phyloP scores from a whole-genome alignment of 1,140 invertebrate species.

The Pseudomyrmex gracilis region DNA sequence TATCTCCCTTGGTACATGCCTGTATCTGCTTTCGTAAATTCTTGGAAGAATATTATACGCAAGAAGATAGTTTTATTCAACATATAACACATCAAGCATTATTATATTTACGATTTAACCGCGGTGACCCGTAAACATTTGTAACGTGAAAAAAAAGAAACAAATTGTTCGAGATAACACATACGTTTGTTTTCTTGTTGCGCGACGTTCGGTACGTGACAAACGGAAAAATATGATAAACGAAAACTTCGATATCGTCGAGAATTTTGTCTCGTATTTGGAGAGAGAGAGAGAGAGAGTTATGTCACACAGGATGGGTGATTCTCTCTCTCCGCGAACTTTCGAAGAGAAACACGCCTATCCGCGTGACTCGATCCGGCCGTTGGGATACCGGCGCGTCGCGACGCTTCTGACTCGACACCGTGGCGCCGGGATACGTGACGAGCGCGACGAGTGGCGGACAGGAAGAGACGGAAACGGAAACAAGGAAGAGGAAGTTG shows the following conservation, averaged over 20 bases:
- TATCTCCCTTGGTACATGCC: too few relatives aligned
- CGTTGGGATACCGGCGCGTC: constrained; percentile 53
- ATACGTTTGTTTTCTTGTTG: background rate
- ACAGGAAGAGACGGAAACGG: constrained; percentile 18
- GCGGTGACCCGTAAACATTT: background rate
- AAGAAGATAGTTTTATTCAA: background rate
- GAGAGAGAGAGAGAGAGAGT: too few relatives aligned
- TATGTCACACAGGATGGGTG: background rate
- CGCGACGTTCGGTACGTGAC: background rate
- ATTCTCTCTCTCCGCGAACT: background rate
- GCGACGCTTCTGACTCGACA: constrained; percentile 67
- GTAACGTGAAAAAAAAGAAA: background rate
- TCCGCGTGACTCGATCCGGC: background rate
- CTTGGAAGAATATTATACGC: too few relatives aligned
- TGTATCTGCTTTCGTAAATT: too few relatives aligned
- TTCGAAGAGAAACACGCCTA: background rate
- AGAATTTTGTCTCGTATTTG: background rate
- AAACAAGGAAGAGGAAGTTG: constrained; percentile 16
- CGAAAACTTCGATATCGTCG: background rate
- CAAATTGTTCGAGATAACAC: too few relatives aligned
- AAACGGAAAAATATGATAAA: background rate
- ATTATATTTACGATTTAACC: background rate
- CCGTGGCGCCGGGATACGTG: constrained; percentile 69
- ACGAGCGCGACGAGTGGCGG: constrained; percentile 44
- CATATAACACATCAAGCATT: background rate